phyloP scores from a whole-genome alignment of 2,113 vertebrate genomes.

The Empidonax traillii region DNA sequence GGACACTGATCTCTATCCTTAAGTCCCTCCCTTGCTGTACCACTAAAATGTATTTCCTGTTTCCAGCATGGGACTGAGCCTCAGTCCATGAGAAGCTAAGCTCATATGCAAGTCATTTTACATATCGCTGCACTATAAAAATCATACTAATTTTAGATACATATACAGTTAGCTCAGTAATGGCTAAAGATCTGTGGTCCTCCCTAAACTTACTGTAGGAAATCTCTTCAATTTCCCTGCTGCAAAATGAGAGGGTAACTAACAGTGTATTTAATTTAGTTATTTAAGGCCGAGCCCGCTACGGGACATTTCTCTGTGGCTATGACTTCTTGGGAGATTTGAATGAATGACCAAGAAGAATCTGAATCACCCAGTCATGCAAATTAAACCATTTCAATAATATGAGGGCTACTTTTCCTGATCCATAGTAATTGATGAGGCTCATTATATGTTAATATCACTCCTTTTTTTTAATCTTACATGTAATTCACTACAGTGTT shows the following conservation, averaged over 20 bases:
- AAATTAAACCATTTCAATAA: slow-evolving; percentile 62
- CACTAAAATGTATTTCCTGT: neutral
- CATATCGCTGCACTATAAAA: neutral
- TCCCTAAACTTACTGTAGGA: neutral
- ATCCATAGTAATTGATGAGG: slow-evolving; percentile 65
- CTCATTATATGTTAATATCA: slow-evolving; percentile 66
- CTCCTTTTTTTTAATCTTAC: slow-evolving; percentile 56
- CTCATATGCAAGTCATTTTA: neutral
- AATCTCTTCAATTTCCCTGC: neutral
- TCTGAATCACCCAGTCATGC: slow-evolving; percentile 49
- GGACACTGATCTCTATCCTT: neutral
- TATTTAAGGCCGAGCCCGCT: neutral
- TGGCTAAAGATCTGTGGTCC: neutral
- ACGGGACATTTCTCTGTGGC: neutral
- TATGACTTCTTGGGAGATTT: slow-evolving; percentile 19
- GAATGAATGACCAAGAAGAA: slow-evolving; percentile 50
- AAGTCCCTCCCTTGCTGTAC: neutral
- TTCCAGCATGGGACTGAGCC: neutral
- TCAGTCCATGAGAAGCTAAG: neutral
- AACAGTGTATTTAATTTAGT: slow-evolving; percentile 26
- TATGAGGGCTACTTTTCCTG: slow-evolving; percentile 48
- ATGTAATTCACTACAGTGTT: slow-evolving; percentile 32
- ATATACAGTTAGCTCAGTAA: neutral
- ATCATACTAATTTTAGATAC: neutral
- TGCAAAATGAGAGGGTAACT: neutral